Evolutionary conservation across 2,113 vertebrate species (phyloP).

Genomic region (Neotoma lepida): DNA sequence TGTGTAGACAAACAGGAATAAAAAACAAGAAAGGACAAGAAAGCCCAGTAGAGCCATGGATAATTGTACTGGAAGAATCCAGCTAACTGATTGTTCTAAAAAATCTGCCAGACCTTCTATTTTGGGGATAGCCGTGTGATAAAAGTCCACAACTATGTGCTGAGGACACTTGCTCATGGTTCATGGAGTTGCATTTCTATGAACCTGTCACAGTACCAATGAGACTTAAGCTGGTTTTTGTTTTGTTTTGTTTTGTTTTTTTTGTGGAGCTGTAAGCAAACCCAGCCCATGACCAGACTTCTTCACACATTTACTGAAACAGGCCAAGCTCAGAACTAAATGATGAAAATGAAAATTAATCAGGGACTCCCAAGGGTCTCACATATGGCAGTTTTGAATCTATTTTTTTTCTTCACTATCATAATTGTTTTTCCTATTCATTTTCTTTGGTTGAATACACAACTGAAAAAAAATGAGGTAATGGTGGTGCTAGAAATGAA

Average conservation of each 20-base stretch:
- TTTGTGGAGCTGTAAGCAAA: slow-evolving; percentile 52
- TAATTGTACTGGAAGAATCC: not conserved
- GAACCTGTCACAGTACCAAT: not conserved
- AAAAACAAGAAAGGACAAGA: not conserved
- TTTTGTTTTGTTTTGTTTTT: not conserved
- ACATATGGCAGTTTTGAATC: slow-evolving; percentile 55
- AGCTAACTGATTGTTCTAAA: not conserved
- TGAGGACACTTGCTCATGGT: not conserved
- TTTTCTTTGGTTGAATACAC: slow-evolving; percentile 76
- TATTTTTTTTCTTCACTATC: not conserved
- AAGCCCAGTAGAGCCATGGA: not conserved
- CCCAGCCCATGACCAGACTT: slow-evolving; percentile 26
- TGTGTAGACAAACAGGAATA: not conserved
- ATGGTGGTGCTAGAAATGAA: slow-evolving; percentile 58
- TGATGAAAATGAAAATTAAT: slow-evolving; percentile 72
- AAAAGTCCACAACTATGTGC: not conserved
- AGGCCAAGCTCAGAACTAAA: slow-evolving; percentile 64
- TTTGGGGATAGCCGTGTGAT: not conserved
- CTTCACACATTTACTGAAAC: slow-evolving; percentile 57
- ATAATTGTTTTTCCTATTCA: slow-evolving; percentile 74
- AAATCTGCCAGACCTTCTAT: not conserved
- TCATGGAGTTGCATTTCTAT: not conserved
- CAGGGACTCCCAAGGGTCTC: slow-evolving; percentile 62
- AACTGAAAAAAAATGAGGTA: not conserved
- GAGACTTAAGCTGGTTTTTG: not conserved